These are phyloP conservation scores for Pygoscelis antarcticus DNA, from an alignment of 2,113 vertebrate genomes.

Conservation along the genomic window DNA sequence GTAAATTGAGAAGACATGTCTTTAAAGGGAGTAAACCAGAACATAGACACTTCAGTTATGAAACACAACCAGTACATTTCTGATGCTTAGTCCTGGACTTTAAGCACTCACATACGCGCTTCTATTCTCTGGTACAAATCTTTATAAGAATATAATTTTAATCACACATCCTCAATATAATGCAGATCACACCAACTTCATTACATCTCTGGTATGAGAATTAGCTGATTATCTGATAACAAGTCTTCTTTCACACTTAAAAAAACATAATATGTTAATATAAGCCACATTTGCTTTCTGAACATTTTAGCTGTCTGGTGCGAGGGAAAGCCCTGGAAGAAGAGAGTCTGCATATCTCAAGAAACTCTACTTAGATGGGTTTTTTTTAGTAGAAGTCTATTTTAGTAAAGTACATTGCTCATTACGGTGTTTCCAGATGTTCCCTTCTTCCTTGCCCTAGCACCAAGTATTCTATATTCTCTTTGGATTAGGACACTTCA, in stretches of 20 bases:
- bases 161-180: background rate
- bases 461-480: background rate
- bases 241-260: slow-evolving; percentile 5
- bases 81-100: background rate
- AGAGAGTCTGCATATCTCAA: background rate
- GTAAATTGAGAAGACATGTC: background rate
- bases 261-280: background rate
- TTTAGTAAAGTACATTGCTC: background rate
- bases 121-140: background rate
- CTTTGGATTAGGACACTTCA: background rate
- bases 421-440: background rate
- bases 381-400: background rate
- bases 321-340: background rate
- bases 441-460: background rate
- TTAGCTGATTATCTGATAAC: background rate
- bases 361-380: background rate
- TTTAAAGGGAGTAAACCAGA: background rate
- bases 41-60: background rate
- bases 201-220: background rate
- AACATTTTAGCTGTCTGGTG: background rate
- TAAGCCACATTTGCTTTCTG: background rate
- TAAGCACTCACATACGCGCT: accelerated
- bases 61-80: background rate
- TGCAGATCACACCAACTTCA: background rate
- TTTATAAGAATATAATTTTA: background rate